Conservation (phyloP, 2,797 vertebrate species). For the Poecilia velifera region DNA sequence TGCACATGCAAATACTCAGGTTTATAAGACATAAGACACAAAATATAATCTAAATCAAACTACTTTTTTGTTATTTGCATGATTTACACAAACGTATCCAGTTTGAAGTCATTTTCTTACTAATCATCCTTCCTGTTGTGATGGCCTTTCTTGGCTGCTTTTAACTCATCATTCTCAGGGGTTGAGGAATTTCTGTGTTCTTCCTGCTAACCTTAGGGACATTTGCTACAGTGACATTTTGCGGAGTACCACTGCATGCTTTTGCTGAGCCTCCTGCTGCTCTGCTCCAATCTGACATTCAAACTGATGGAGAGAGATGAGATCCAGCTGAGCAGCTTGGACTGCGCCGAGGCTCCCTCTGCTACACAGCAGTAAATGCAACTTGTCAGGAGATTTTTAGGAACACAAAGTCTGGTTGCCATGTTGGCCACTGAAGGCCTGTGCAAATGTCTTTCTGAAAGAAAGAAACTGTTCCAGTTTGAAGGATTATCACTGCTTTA, state of each 20-base stretch:
- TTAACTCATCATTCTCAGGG: background rate
- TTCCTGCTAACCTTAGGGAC: conserved; percentile 27
- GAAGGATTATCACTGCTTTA: background rate
- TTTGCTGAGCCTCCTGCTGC: conserved; percentile 36
- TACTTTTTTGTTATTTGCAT: background rate
- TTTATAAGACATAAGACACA: background rate
- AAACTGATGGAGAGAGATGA: conserved; percentile 46
- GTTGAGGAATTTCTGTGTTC: background rate
- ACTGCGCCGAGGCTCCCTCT: conserved; percentile 3
- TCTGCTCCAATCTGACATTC: conserved; percentile 57
- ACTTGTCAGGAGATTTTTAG: background rate
- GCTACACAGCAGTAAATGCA: conserved; percentile 15
- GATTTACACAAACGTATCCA: background rate
- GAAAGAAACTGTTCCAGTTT: background rate
- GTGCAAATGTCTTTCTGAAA: background rate
- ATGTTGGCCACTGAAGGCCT: background rate
- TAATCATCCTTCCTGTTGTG: background rate
- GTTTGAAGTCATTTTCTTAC: background rate
- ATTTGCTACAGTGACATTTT: conserved; percentile 41
- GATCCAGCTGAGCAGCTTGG: conserved; percentile 56
- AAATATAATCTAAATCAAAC: background rate
- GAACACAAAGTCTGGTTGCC: background rate
- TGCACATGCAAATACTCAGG: background rate
- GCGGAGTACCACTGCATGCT: background rate
- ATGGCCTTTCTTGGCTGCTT: background rate